A percentile compares a stretch with the other conserved stretches of the same genome.
Conservation (phyloP, 2,113 vertebrate species). For the Ovis canadensis region DNA sequence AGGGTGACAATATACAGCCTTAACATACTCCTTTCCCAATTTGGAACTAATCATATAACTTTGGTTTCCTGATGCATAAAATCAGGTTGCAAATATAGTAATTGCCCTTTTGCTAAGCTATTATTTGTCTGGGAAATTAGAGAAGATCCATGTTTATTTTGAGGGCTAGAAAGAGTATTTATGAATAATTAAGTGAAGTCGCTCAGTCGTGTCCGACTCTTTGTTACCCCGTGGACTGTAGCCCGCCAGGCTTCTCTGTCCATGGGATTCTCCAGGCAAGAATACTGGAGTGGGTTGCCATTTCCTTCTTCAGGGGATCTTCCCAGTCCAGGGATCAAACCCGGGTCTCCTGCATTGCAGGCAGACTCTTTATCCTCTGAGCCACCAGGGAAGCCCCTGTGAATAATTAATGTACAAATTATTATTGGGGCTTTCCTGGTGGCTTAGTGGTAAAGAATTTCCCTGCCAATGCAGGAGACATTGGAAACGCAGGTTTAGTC, state of each 20-base stretch:
- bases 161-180: background rate
- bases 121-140: background rate
- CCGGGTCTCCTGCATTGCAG: no score
- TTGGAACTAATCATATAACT: background rate
- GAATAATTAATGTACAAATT: background rate
- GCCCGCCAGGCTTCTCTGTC: no score
- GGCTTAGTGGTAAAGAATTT: background rate
- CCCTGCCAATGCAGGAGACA: background rate
- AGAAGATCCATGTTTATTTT: background rate
- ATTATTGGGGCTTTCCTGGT: background rate
- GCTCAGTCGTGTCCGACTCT: no score
- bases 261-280: no score
- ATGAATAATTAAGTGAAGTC: background rate
- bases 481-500: background rate
- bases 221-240: no score
- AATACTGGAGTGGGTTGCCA: no score
- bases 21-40: background rate
- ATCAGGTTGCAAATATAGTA: background rate
- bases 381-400: background rate
- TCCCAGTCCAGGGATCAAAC: no score
- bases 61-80: background rate
- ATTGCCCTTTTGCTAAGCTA: background rate
- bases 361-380: no score
- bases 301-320: no score
- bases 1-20: background rate